These are phyloP conservation scores for Rhagologus leucostigma DNA, from an alignment of 2,113 vertebrate genomes.

Conservation along the genomic window DNA sequence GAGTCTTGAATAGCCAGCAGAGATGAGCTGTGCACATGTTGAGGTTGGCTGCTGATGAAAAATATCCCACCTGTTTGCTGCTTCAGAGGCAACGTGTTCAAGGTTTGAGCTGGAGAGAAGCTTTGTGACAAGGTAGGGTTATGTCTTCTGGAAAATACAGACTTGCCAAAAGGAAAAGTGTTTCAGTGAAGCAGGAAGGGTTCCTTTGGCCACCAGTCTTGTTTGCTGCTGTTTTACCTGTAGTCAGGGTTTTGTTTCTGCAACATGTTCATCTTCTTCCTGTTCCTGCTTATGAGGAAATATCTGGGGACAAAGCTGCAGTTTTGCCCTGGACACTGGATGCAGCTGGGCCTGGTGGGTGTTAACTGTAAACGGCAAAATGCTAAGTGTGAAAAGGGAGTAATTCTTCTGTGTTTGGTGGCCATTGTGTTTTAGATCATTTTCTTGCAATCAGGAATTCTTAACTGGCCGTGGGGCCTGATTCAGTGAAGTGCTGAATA, in stretches of 20 bases:
- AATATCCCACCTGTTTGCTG: not conserved
- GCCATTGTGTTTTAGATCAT: not conserved
- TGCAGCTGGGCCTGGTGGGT: not conserved
- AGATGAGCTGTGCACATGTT: rapidly evolving
- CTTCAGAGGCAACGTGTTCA: not conserved
- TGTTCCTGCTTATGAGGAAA: not conserved
- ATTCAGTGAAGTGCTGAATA: not conserved
- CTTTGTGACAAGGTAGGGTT: not conserved
- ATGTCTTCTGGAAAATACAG: not conserved
- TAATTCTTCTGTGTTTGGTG: not conserved
- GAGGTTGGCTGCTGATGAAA: not conserved
- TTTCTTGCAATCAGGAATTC: not conserved
- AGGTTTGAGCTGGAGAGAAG: not conserved
- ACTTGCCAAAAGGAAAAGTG: not conserved
- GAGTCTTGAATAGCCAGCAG: not conserved
- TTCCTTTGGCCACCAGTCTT: not conserved
- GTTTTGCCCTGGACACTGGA: not conserved
- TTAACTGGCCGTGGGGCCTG: not conserved
- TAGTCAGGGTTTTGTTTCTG: not conserved
- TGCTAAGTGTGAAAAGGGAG: not conserved
- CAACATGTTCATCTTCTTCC: not conserved
- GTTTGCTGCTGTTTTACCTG: not conserved
- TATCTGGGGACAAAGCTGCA: rapidly evolving
- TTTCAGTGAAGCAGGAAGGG: not conserved
- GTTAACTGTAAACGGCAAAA: not conserved